Base-by-base conservation (phyloP, 2,113 vertebrate species). In the Oplegnathus fasciatus region DNA sequence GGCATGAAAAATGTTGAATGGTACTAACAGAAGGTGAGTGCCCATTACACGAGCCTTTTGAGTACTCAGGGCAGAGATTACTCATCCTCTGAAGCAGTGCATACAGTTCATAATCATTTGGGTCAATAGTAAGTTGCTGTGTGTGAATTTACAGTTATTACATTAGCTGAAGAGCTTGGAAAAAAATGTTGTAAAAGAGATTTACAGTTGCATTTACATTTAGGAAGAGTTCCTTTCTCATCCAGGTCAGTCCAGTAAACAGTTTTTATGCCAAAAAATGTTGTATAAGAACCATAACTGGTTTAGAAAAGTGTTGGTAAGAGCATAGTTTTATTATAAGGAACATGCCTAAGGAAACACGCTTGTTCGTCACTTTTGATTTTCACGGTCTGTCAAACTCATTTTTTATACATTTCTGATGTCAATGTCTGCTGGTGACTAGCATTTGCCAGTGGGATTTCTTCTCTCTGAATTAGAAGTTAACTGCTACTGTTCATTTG, bases 1-100 rank as follows among this genome's bases (percentile, higher is more conserved):
- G 44, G 13, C 54, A 73, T 80, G 65, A 66, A n/a, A 52, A 65
- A 28, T 32, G 57, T n/a, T 78, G 40, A 87, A 84, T 57, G 60
- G 71, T 28, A 22, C 26, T 4, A 48, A 71, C 30, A 72, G 60
- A 75, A 64, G 58, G 22, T 18, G 46, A 75, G 32, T 48, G 42
- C 0, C 54, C 61, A 60, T 65, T 37, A 8, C 32, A 40, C 0
- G 0, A 11, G 67, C 30, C 42, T 24, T 37, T 50, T 73, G 17
- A 67, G 14, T 60, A 67, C 48, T 48, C 50, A 18, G 24, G 9
- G 46, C 42, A 48, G 34, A 42, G 46, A 74, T 37, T 9, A 42
- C 44, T 32, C 28, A 17, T 50, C 8, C 58, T 78, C 60, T 75
- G 9, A 28, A 30, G 32, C 26, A 28, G n/a, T 1, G n/a, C 62